Base-by-base conservation (phyloP, 2,113 vertebrate genomes). In the Phoenicopterus ruber region DNA sequence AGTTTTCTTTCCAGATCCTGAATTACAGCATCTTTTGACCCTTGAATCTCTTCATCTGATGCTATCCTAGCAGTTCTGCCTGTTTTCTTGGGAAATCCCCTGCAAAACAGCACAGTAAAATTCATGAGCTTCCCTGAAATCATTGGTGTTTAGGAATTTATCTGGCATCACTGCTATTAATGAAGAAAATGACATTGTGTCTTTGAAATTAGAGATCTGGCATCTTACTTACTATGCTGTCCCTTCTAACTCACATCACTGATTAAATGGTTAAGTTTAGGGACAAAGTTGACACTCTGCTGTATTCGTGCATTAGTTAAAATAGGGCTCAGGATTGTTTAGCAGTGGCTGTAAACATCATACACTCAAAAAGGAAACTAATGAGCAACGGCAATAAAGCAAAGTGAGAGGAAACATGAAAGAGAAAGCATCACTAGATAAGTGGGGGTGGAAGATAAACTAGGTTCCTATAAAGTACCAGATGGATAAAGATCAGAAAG, bases 1-100 rank as follows among this genome's bases (percentile, higher is more conserved):
- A 99, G 98, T 71, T 99, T 99, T 81, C 99, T 98, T 98, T 99
- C 99, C 97, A 99, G 94, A 95, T 99, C 99, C 97, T 99, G 99
- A 97, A 99, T 99, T 84, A 99, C 99, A 4, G 99, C 99, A 38
- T 99, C 99, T 97, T 99, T 99, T 66, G 99, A 98, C 71, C 99
- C 99, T 95, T 99, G 99, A 96, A 99, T 99, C 97, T 99, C 99
- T 9, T 99, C 99, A 94, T 99, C 99, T 6, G 99, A 99, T 80
- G 99, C 97, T 86, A 98, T 93, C 44, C 99, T 98, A 31, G 98
- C 98, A 13, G 99, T 99, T 88, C 98, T 98, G 62, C 97, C 92
- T 81, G 98, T 96, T 98, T 99, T 99, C 97, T 98, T 99, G 26
- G 99, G 98, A 96, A 99, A 99, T 19, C 98, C 99, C 87, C 99